These are phyloP conservation scores for Phortica okadai DNA, from an alignment of 2,888 invertebrate species.

Conservation along the genomic window DNA sequence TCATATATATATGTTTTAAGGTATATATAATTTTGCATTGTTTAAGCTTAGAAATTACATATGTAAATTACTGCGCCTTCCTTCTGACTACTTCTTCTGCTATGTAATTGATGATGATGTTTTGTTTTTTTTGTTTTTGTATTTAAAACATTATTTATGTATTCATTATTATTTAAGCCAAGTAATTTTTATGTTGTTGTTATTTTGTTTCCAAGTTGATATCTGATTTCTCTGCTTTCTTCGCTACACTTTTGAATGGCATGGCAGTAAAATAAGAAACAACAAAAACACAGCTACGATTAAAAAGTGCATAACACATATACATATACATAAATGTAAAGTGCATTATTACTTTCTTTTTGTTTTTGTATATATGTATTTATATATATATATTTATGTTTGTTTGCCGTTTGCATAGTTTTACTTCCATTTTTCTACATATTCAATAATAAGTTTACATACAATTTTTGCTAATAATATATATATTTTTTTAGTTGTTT, in stretches of 20 bases:
- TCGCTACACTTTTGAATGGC: slow-evolving; percentile 55
- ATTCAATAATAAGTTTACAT: background rate
- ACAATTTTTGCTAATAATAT: slow-evolving; percentile 11
- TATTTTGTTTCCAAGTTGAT: slow-evolving; percentile 30
- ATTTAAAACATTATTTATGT: slow-evolving; percentile 2
- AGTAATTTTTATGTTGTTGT: slow-evolving; percentile 36
- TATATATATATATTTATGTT: background rate
- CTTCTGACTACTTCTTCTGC: slow-evolving; percentile 27
- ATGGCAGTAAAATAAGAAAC: slow-evolving; percentile 61
- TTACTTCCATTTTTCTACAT: slow-evolving; percentile 33
- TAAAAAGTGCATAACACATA: slow-evolving; percentile 57
- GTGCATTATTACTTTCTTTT: slow-evolving; percentile 49
- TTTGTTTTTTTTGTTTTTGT: slow-evolving; percentile 21
- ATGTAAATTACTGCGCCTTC: slow-evolving; percentile 13
- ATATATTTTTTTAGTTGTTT: slow-evolving; percentile 18
- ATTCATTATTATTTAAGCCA: slow-evolving; percentile 17
- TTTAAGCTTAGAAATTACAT: slow-evolving; percentile 16
- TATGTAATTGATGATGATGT: slow-evolving; percentile 59
- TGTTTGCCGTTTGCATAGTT: background rate
- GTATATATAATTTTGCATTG: background rate
- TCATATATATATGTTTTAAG: background rate
- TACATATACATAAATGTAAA: slow-evolving; percentile 68
- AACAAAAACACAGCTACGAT: slow-evolving; percentile 40
- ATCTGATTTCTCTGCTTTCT: slow-evolving; percentile 18
- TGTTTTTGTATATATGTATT: slow-evolving; percentile 2